Evolutionary conservation across 2,888 invertebrate species (phyloP).

Genomic region (Caenorhabditis sp.): DNA sequence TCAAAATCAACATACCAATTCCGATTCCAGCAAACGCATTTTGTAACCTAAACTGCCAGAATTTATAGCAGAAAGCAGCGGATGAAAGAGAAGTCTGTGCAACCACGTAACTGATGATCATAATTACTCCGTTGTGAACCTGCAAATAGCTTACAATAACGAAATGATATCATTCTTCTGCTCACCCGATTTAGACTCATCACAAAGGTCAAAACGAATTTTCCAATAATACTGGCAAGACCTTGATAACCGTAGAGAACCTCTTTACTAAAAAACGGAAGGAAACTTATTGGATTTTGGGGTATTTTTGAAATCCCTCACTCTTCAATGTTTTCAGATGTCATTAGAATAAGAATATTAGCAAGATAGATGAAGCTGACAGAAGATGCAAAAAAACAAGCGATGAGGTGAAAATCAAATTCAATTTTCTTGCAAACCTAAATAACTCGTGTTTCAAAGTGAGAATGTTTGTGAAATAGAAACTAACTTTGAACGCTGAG

Average conservation of each 20-base stretch:
- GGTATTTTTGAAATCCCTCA: conserved; percentile 23
- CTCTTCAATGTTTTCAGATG: conserved; percentile 63
- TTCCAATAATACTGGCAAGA: conserved; percentile 67
- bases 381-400: conserved; percentile 67
- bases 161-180: background rate
- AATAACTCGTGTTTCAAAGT: conserved; percentile 11
- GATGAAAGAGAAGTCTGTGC: conserved; percentile 67
- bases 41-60: conserved; percentile 67
- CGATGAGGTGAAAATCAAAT: conserved; percentile 65
- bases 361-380: conserved; percentile 69
- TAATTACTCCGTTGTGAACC: conserved; percentile 66
- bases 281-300: background rate
- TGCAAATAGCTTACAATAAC: conserved; percentile 6
- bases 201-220: conserved; percentile 53
- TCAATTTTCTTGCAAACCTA: conserved; percentile 69
- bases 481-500: conserved; percentile 52
- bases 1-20: conserved; percentile 68
- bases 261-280: conserved; percentile 63
- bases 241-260: conserved; percentile 70
- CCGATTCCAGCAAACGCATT: conserved; percentile 70
- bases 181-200: conserved; percentile 59
- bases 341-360: conserved; percentile 69
- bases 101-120: conserved; percentile 65
- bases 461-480: no score
- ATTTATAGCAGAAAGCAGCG: conserved; percentile 64